Evolutionary conservation across 2,888 invertebrate species (phyloP).

Genomic region (Molorchus minor): DNA sequence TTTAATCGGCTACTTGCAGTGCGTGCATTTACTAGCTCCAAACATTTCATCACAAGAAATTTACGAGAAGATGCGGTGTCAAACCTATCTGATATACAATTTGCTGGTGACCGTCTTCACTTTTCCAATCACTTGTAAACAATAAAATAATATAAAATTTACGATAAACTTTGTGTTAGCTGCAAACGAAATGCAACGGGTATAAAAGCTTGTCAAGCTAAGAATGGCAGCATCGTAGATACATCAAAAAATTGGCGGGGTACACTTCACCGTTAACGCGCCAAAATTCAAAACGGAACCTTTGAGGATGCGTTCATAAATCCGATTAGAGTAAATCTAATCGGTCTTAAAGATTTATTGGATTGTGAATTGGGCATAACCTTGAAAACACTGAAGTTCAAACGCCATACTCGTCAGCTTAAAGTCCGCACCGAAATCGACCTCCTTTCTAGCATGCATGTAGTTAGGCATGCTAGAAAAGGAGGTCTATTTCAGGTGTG

Average conservation of each 20-base stretch:
- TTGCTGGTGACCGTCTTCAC: background rate
- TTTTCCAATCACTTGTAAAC: slow-evolving; percentile 9
- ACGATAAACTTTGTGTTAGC: slow-evolving; percentile 17
- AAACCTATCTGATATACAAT: slow-evolving; percentile 3
- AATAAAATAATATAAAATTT: slow-evolving; percentile 15
- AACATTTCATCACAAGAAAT: slow-evolving; percentile 13
- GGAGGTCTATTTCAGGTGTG: no score
- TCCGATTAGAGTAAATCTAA: no score
- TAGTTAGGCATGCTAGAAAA: no score
- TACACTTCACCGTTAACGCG: no score
- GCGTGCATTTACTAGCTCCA: slow-evolving; percentile 23
- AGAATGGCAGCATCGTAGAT: slow-evolving; percentile 28
- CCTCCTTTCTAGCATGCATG: no score
- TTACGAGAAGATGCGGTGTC: background rate
- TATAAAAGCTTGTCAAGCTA: slow-evolving; percentile 29
- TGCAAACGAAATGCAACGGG: slow-evolving; percentile 15
- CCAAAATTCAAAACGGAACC: no score
- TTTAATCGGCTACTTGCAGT: slow-evolving; percentile 22
- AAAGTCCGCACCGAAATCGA: no score
- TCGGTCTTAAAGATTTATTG: no score
- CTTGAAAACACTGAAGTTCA: no score
- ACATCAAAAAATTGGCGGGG: slow-evolving; percentile 24
- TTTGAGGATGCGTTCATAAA: no score
- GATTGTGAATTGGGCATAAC: no score
- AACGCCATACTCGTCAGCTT: no score